phyloP scores from a whole-genome alignment of 2,113 vertebrate genomes.

The Anolis sagrei region DNA sequence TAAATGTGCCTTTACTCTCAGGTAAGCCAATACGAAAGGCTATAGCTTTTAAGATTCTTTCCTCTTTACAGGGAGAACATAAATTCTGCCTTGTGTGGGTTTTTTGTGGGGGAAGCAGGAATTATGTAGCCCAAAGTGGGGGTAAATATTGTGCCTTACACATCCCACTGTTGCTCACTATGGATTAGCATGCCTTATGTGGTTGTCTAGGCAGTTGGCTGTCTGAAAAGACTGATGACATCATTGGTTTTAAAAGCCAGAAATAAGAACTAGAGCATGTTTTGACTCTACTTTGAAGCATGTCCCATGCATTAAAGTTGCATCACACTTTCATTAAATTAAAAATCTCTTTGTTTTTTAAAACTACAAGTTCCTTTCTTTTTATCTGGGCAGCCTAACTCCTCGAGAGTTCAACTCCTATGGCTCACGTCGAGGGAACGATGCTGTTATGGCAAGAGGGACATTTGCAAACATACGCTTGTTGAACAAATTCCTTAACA shows the following conservation, averaged over 20 bases:
- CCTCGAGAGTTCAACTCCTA: slow-evolving; percentile 96
- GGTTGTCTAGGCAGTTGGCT: background rate
- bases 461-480: slow-evolving; percentile 98
- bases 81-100: too few relatives aligned
- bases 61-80: too few relatives aligned
- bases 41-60: too few relatives aligned
- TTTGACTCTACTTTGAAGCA: too few relatives aligned
- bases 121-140: background rate
- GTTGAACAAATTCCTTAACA: slow-evolving; percentile 94
- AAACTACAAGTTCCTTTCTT: background rate
- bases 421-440: slow-evolving; percentile 94
- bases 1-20: too few relatives aligned
- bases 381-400: slow-evolving; percentile 77
- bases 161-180: too few relatives aligned
- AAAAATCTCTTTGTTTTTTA: too few relatives aligned
- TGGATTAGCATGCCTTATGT: too few relatives aligned
- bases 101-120: too few relatives aligned
- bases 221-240: background rate
- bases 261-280: background rate
- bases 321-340: background rate
- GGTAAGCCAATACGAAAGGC: too few relatives aligned
- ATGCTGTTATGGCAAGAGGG: slow-evolving; percentile 94
- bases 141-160: too few relatives aligned
- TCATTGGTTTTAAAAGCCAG: background rate
- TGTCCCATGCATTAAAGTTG: background rate